Evolutionary conservation across 2,797 vertebrate species (phyloP).

Genomic region (Melanotaenia trifasciata): DNA sequence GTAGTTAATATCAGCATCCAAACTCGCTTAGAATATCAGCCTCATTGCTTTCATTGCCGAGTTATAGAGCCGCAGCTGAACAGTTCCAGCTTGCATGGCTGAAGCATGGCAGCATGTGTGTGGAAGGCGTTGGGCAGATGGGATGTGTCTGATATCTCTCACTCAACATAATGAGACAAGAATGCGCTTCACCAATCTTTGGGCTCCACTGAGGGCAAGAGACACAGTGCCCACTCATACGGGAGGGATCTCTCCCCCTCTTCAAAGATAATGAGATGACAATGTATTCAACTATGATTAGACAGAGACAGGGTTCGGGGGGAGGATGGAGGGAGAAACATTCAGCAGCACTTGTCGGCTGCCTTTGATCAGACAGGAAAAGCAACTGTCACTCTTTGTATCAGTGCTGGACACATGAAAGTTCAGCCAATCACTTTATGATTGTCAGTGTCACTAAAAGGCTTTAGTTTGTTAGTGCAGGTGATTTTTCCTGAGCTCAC

Average conservation of each 20-base stretch:
- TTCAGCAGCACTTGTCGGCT: constrained; percentile 74
- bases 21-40: constrained; percentile 14
- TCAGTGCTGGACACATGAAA: constrained; percentile 63
- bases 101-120: constrained; percentile 68
- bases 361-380: constrained; percentile 79
- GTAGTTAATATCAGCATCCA: constrained; percentile 18
- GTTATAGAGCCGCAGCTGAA: constrained; percentile 39
- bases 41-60: constrained; percentile 21
- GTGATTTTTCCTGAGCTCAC: constrained; percentile 37
- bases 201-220: constrained; percentile 75
- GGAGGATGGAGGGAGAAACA: constrained; percentile 50
- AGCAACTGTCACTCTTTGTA: constrained; percentile 78
- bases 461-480: constrained; percentile 30
- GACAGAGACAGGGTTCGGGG: constrained; percentile 62
- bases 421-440: constrained; percentile 70
- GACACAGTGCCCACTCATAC: constrained; percentile 77
- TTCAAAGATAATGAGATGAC: constrained; percentile 86
- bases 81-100: constrained; percentile 53
- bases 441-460: constrained; percentile 47
- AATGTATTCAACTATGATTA: constrained; percentile 84
- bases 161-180: constrained; percentile 80
- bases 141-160: constrained; percentile 81
- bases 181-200: constrained; percentile 75
- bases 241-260: constrained; percentile 76
- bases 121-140: constrained; percentile 76